Base-by-base conservation (phyloP, 1,140 invertebrate species). In the Lepidurus arcticus region DNA sequence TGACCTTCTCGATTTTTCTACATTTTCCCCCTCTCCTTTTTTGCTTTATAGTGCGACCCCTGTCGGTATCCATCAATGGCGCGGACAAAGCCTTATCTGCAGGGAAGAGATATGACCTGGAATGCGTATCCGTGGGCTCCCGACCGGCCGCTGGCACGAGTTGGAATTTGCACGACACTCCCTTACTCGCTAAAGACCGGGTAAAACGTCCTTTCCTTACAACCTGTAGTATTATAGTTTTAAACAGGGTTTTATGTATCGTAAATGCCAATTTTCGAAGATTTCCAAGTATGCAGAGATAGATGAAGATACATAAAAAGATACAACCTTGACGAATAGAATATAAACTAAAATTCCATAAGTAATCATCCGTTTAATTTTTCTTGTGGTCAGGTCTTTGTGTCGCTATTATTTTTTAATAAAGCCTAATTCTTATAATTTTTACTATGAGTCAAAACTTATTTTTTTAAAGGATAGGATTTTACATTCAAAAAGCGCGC, bases 81-180 rank as follows among this genome's bases (percentile, higher is more conserved):
- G 90, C 90, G 79, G 91, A 92, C 80, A 89, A 93, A 80, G 92
- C 93, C 0, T 87, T 80, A 10, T 74, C 79, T 16, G 79, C 79
- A 73, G 79, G 79, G n/a, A 65, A 74, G 43, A 44, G 43, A 10
- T 92, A 92, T 80, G 91, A 93, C 80, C 88, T 95, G 78, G 90
- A 88, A 80, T 95, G 93, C 83, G 89, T 90, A 83, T 90, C 91
- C 1, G 88, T 89, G 16, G 93, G 93, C 42, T 93, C 93, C 24
- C 86, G 92, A 75, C 93, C 93, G 7, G 88, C 92, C 0, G 92
- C 93, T 0, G 90, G 88, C 76, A 88, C 94, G 76, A 90, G 90
- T 1, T 94, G 93, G 93, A 47, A 78, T 24, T 42, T 78, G 73
- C 78, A 78, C 78, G 42, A 73, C 44, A 73, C 73, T 9, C 78